A percentile compares a stretch with the other conserved stretches of the same genome.
Evolutionary conservation across 2,888 invertebrate species (phyloP).

Genomic region (Eutolmus rufibarbis): DNA sequence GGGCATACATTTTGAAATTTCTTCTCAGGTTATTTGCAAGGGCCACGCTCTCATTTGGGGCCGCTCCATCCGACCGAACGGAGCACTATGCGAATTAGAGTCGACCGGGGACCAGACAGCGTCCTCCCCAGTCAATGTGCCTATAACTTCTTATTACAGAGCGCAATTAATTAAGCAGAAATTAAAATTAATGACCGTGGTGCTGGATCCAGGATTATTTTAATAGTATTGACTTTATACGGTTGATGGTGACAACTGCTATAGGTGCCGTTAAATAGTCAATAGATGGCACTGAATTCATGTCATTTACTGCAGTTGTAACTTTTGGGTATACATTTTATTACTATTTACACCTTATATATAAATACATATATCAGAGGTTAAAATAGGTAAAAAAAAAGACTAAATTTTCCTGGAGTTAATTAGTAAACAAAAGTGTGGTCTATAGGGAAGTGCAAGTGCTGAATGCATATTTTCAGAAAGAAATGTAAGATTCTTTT

Average conservation of each 20-base stretch:
- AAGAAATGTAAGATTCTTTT: too few relatives aligned
- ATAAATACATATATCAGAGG: too few relatives aligned
- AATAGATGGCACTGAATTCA: not conserved
- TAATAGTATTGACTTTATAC: not conserved
- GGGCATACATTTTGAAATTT: not conserved
- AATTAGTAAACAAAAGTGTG: too few relatives aligned
- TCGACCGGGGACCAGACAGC: not conserved
- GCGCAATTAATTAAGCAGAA: slow-evolving; percentile 19
- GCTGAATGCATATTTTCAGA: too few relatives aligned
- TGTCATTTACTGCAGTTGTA: not conserved
- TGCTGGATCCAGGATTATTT: slow-evolving; percentile 11
- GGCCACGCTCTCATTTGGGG: not conserved
- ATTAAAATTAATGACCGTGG: slow-evolving; percentile 10
- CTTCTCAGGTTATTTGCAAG: not conserved
- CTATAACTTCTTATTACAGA: slow-evolving; percentile 16
- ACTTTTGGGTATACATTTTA: not conserved
- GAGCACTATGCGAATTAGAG: not conserved
- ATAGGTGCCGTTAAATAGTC: not conserved
- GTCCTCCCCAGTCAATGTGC: slow-evolving; percentile 7
- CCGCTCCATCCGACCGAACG: not conserved
- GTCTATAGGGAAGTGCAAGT: too few relatives aligned
- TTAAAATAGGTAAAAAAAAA: too few relatives aligned
- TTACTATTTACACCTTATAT: not conserved
- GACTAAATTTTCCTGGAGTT: too few relatives aligned
- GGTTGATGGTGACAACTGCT: not conserved